phyloP scores from a whole-genome alignment of 1,140 invertebrate species.

The Hyposmocoma kahamanoa region DNA sequence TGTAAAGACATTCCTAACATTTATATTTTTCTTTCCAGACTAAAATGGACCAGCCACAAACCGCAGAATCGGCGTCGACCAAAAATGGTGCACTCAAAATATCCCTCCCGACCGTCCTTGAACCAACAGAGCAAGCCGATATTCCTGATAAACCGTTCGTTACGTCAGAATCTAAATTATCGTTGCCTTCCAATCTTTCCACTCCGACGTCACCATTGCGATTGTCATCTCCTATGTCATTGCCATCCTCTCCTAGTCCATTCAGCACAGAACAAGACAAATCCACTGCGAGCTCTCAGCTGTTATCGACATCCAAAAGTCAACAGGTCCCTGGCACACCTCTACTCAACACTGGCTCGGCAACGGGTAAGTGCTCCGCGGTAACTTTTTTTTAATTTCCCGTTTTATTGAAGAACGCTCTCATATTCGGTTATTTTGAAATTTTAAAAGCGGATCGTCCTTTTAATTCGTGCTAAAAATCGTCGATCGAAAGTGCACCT shows the following conservation, averaged over 20 bases:
- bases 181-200: slow-evolving; percentile 49
- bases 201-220: slow-evolving; percentile 55
- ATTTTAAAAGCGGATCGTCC: no score
- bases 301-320: not conserved
- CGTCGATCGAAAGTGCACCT: no score
- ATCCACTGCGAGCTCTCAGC: not conserved
- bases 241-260: slow-evolving; percentile 49
- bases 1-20: no score
- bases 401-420: no score
- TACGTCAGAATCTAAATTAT: slow-evolving; percentile 53
- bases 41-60: slow-evolving; percentile 39
- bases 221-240: slow-evolving; percentile 48
- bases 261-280: slow-evolving; percentile 23
- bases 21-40: slow-evolving; percentile 40
- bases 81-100: slow-evolving; percentile 29
- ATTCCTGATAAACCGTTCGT: slow-evolving; percentile 26
- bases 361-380: slow-evolving; percentile 63
- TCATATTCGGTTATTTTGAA: no score
- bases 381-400: no score
- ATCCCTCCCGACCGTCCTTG: slow-evolving; percentile 49
- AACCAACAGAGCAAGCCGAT: slow-evolving; percentile 29
- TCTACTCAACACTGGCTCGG: slow-evolving; percentile 40
- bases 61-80: slow-evolving; percentile 23
- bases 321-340: not conserved
- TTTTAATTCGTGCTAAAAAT: no score